A percentile compares a stretch with the other conserved stretches of the same genome.
Evolutionary conservation across 2,888 invertebrate genomes (phyloP).

Genomic region (Chaitophorus viminalis): DNA sequence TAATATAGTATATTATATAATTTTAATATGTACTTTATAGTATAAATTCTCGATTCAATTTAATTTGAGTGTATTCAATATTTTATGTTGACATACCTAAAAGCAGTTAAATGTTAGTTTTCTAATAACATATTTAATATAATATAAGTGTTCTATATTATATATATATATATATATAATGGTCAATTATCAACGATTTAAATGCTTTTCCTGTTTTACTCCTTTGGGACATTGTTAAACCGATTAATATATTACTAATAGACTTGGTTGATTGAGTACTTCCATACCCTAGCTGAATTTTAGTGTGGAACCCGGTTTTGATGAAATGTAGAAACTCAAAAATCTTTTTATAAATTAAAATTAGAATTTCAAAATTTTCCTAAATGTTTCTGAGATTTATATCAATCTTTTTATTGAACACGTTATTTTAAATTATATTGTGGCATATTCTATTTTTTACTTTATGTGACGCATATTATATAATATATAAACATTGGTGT

Average conservation of each 20-base stretch:
- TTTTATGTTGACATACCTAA: neutral
- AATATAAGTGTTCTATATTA: too few species aligned
- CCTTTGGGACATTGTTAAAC: slow-evolving; percentile 38
- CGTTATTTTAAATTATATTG: too few species aligned
- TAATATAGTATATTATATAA: too few species aligned
- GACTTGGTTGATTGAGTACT: slow-evolving; percentile 20
- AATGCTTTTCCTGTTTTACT: slow-evolving; percentile 37
- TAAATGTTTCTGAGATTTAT: too few species aligned
- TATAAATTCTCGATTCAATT: too few species aligned
- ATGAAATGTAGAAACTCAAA: slow-evolving; percentile 1
- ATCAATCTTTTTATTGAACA: too few species aligned
- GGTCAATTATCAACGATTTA: slow-evolving; percentile 44
- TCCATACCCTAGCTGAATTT: slow-evolving; percentile 7
- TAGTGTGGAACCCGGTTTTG: neutral
- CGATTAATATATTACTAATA: slow-evolving; percentile 57
- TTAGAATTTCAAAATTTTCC: neutral
- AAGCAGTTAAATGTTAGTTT: neutral
- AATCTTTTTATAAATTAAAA: neutral
- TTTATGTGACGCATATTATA: too few species aligned
- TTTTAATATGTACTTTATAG: too few species aligned
- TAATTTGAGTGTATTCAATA: neutral
- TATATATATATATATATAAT: neutral
- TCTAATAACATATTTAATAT: neutral
- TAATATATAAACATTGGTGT: too few species aligned
- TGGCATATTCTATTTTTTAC: too few species aligned